Percentiles rank a stretch among this genome's conserved stretches.
Evolutionary conservation across 2,888 invertebrate genomes (phyloP).

Genomic region (Coecobrya sp.): DNA sequence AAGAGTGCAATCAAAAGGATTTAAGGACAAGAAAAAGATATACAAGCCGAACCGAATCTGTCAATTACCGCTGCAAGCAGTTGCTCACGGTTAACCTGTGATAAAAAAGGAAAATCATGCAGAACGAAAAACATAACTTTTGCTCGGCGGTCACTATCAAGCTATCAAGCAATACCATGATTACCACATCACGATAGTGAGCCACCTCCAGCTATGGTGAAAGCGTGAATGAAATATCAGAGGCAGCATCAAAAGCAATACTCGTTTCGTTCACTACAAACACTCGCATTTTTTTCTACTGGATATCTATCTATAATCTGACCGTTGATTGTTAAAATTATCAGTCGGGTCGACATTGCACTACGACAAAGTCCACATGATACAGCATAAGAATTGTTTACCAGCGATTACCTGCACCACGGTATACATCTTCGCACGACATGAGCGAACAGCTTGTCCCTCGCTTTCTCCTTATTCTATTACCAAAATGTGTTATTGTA

Average conservation of each 20-base stretch:
- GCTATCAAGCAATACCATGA: background rate
- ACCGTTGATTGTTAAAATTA: conserved; percentile 21
- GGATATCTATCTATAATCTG: background rate
- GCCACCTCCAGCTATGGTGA: background rate
- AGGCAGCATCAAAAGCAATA: background rate
- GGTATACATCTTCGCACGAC: conserved; percentile 8
- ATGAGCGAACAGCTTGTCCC: conserved; percentile 29
- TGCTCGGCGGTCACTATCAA: background rate
- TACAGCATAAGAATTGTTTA: background rate
- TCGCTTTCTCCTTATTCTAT: background rate
- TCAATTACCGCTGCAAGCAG: no score
- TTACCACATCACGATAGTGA: background rate
- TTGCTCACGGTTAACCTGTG: no score
- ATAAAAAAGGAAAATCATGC: no score
- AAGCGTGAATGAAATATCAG: conserved; percentile 44
- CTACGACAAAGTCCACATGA: no score
- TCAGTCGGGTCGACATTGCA: background rate
- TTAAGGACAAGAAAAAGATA: background rate
- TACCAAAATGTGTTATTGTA: background rate
- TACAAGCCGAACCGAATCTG: no score
- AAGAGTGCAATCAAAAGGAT: background rate
- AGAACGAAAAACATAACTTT: background rate
- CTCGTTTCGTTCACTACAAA: background rate
- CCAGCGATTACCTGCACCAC: conserved; percentile 40
- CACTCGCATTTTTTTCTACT: background rate